Evolutionary conservation across 2,888 invertebrate species (phyloP).

Genomic region (Hirtodrosophila alboralis): DNA sequence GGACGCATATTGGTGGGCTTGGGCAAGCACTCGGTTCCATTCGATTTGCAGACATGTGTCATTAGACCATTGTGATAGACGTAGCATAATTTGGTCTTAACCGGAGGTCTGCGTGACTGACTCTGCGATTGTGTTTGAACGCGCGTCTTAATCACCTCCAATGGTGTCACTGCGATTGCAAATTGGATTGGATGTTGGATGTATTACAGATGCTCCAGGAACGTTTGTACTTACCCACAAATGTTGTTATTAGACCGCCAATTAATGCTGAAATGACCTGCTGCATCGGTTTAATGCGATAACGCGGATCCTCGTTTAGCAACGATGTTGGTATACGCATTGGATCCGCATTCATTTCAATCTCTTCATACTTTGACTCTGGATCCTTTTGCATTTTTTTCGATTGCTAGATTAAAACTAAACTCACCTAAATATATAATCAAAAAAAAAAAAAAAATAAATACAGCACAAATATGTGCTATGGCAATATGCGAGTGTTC

Average conservation of each 20-base stretch:
- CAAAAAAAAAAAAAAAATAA: neutral
- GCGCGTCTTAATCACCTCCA: slow-evolving; percentile 98
- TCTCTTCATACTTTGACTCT: slow-evolving; percentile 4
- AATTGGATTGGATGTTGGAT: too few relatives aligned
- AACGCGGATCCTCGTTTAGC: slow-evolving; percentile 88
- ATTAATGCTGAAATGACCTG: slow-evolving; percentile 84
- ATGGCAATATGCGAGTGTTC: neutral
- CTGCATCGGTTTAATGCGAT: slow-evolving; percentile 85
- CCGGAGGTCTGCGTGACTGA: slow-evolving; percentile 86
- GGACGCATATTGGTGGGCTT: slow-evolving; percentile 51
- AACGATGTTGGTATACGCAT: slow-evolving; percentile 31
- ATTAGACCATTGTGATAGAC: slow-evolving; percentile 98
- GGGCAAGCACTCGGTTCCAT: slow-evolving; percentile 64
- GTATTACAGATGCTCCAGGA: too few relatives aligned
- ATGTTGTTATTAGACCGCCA: slow-evolving; percentile 93
- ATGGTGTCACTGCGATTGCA: slow-evolving; percentile 91
- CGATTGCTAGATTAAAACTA: slow-evolving; percentile 7
- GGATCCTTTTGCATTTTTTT: slow-evolving; percentile 37
- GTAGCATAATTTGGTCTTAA: slow-evolving; percentile 93
- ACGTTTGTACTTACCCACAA: slow-evolving; percentile 88
- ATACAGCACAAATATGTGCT: slow-evolving; percentile 1
- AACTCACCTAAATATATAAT: neutral
- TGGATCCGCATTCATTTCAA: slow-evolving; percentile 17
- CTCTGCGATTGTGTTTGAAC: slow-evolving; percentile 90
- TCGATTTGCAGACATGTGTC: slow-evolving; percentile 96